phyloP scores from a whole-genome alignment of 2,113 vertebrate genomes.

The pig (Sus scrofa) region DNA sequence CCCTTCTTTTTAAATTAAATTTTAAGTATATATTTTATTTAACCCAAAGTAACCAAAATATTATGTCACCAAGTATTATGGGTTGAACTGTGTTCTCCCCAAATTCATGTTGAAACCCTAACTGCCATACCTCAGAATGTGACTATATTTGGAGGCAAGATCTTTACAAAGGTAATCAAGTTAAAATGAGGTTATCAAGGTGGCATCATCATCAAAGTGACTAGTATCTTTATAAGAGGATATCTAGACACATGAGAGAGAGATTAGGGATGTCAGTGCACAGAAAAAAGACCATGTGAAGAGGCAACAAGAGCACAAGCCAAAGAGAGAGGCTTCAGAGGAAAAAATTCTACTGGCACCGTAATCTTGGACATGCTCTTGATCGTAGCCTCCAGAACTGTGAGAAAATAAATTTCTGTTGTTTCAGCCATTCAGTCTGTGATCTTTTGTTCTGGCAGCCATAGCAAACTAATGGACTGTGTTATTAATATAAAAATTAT shows the following conservation, averaged over 20 bases:
- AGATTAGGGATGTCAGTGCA: neutral
- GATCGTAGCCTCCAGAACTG: neutral
- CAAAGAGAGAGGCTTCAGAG: too few relatives aligned
- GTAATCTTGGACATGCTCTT: neutral
- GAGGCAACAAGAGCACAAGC: neutral
- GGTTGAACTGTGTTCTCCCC: neutral
- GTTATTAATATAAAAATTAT: neutral
- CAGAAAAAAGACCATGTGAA: neutral
- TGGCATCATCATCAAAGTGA: neutral
- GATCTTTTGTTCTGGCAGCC: neutral
- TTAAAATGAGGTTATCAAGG: neutral
- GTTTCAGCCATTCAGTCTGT: neutral
- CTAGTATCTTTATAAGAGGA: neutral
- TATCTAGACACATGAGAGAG: neutral
- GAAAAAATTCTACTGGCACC: neutral
- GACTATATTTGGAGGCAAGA: neutral
- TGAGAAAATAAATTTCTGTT: neutral
- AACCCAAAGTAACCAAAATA: neutral
- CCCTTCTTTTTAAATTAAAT: conserved; percentile 16
- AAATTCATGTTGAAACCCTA: neutral
- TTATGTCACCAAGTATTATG: neutral
- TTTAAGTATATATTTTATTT: neutral
- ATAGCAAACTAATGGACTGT: neutral
- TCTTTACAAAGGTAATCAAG: neutral
- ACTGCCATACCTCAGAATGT: neutral